phyloP scores from a whole-genome alignment of 2,888 invertebrate species.

The Plagodis dolabraria region DNA sequence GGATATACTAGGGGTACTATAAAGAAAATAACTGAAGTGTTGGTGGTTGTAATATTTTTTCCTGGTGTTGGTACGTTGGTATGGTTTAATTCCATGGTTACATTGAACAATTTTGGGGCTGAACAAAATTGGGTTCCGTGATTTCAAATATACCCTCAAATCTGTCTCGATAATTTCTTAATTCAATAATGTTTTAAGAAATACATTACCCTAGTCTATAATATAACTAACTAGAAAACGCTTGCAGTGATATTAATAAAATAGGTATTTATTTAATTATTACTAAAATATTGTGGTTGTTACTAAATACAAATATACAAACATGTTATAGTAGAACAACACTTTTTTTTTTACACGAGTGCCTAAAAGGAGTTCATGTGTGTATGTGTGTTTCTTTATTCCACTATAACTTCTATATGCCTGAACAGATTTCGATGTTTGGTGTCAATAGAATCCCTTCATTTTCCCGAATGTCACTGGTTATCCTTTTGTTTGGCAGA shows the following conservation, averaged over 20 bases:
- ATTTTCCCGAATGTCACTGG: no score
- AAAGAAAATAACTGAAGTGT: no score
- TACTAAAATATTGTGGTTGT: conserved; percentile 9
- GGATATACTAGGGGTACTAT: no score
- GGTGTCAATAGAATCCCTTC: no score
- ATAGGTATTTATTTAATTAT: conserved; percentile 23
- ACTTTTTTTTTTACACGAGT: background rate
- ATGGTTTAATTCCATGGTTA: background rate
- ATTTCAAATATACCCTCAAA: background rate
- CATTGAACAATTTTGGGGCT: background rate
- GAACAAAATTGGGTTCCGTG: background rate
- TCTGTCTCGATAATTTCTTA: background rate
- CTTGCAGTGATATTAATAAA: conserved; percentile 35
- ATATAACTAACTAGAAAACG: conserved; percentile 19
- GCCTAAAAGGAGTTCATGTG: background rate
- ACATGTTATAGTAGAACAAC: background rate
- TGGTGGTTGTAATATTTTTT: no score
- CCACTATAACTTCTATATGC: no score
- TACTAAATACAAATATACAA: conserved; percentile 20
- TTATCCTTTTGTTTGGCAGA: no score
- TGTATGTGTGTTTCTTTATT: no score
- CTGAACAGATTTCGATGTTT: background rate
- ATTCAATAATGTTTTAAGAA: conserved; percentile 14
- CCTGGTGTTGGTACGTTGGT: background rate
- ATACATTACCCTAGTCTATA: conserved; percentile 28